Base-by-base conservation (phyloP, 2,888 invertebrate species). In the Norana najaformis region DNA sequence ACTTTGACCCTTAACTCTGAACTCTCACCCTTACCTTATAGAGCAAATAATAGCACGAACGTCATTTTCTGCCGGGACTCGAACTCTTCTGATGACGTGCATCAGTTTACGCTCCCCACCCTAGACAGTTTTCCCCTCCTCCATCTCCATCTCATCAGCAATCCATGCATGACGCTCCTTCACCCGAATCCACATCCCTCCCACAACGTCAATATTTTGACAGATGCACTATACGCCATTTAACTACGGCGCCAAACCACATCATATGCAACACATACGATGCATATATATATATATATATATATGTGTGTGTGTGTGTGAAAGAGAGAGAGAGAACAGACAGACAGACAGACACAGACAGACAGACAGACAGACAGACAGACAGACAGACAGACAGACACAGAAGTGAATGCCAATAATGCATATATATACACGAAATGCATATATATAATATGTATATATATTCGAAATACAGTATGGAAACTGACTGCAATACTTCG, bases 71-170 rank as follows among this genome's bases (percentile, higher is more conserved):
- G n/a, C n/a, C 5, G 1, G n/a, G 16, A 82, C n/a, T 30, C 23
- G 1, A 34, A 82, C 11, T 14, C 82, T 34, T 82, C n/a, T 35
- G 34, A 83, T 30, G 83, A 35, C 83, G 4, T 83, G 30, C 1
- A 4, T 30, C 34, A 83, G 1, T 30, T 35, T 13, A 30, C 4
- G 1, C 2, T 82, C 82, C 11, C 23, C 34, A 18, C 88, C n/a
- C 88, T 85, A 16, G 16, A 34, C n/a, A 16, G 16, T 20, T 23
- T 30, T 82, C 13, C 37, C 89, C 30, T 16, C 37, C 53, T 89
- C 82, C 37, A 16, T 83, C 82, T 89, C 89, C 41, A 20, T 89
- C 37, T 89, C 89, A 23, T 47, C 83, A n/a, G 89, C 90, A 30
- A 69, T n/a, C 69, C 69, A n/a, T 69, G n/a, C 69, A 69, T 69